Evolutionary conservation across 1,140 invertebrate species (phyloP), one percentile per base, ranked within the genome.

Genomic region (Drosophila tsacasi): DNA sequence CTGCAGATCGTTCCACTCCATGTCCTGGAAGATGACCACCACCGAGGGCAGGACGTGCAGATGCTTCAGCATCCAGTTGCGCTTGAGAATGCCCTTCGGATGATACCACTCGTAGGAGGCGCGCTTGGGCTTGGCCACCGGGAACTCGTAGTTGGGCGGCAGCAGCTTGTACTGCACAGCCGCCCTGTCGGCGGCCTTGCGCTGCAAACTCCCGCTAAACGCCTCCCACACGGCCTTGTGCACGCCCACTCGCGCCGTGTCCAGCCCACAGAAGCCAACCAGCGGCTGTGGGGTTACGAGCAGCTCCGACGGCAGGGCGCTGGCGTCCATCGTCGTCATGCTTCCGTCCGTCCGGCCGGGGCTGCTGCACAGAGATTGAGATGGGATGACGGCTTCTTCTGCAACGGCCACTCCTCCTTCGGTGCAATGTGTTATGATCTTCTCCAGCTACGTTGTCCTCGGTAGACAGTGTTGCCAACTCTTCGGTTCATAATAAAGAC

Each of bases 51-150:
- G 95, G 54, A 97, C 94, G 81, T 97, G 95, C 9, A 99, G 94
- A 93, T 99, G 98, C 94, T 99, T 99, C 12, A 96, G 94, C 94
- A 99, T 97, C 99, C 99, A 99, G 89, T 98, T 97, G 10, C 96
- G 95, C 92, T 99, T 99, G 5, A 99, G 94, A 72, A 99, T 98
- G 32, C 99, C 99, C 94, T 98, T 99, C 0, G 98, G 98, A 83
- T 98, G 96, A 89, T 99, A 99, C 96, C 97, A 98, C 87, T 99
- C 98, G 93, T 99, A 99, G 0, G 97, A 97, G 80, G 97, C 96
- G 83, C 97, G 95, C 95, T 98, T 98, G 25, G 97, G 96, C 93
- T 99, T 99, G 10, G 97, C 95, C 47, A 96, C 96, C 12, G 98
- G 98, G 93, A 99, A 99, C 85, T 97, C 96, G 93, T 98, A 96